Percentiles rank a stretch among this genome's conserved stretches.
phyloP scores from a whole-genome alignment of 2,888 invertebrate species.

The Caenorhabditis zanzibari region DNA sequence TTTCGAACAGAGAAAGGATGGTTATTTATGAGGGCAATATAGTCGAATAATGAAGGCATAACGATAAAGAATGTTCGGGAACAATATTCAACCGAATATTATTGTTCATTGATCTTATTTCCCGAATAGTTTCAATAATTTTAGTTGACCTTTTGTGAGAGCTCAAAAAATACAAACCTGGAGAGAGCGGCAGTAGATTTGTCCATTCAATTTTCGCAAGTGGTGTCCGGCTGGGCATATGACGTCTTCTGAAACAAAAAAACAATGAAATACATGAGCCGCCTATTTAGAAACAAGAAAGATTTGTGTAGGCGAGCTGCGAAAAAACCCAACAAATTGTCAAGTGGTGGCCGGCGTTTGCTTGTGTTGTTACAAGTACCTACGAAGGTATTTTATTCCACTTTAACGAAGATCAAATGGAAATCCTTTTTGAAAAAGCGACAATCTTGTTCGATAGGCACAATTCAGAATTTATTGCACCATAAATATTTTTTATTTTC shows the following conservation, averaged over 20 bases:
- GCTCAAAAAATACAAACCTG: slow-evolving; percentile 37
- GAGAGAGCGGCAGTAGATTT: slow-evolving; percentile 38
- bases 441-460: too few species aligned
- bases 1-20: background rate
- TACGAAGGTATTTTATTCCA: slow-evolving; percentile 38
- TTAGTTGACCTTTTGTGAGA: too few species aligned
- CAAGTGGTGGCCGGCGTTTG: slow-evolving; percentile 43
- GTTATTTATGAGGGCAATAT: background rate
- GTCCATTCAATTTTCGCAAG: slow-evolving; percentile 49
- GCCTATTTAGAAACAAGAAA: slow-evolving; percentile 22
- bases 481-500: background rate
- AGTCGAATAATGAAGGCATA: background rate
- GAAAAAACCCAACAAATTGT: slow-evolving; percentile 55
- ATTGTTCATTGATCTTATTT: too few species aligned
- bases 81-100: background rate
- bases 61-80: slow-evolving; percentile 11
- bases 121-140: too few species aligned
- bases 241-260: background rate
- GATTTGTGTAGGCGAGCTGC: slow-evolving; percentile 56
- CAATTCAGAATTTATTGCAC: too few species aligned
- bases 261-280: slow-evolving; percentile 14
- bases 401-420: slow-evolving; percentile 26
- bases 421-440: slow-evolving; percentile 8
- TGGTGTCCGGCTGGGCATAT: slow-evolving; percentile 51
- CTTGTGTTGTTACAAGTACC: slow-evolving; percentile 49